These are phyloP conservation scores for Polyommatus icarus DNA, from an alignment of 2,888 invertebrate species.

Conservation along the genomic window DNA sequence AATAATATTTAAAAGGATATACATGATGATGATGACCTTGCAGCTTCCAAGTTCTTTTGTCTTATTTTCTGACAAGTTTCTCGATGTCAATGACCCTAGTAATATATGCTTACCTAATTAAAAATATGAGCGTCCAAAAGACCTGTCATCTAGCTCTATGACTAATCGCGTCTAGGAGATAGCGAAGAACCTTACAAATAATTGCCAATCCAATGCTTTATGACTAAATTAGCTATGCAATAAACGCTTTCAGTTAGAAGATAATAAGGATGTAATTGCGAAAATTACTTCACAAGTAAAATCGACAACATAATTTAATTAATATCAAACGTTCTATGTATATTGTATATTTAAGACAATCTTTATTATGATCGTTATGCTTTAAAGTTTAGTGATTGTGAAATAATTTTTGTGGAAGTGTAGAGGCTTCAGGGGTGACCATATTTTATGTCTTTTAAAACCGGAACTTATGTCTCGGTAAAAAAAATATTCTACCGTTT, in stretches of 20 bases:
- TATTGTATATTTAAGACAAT: conserved; percentile 37
- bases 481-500: neutral
- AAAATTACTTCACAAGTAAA: conserved; percentile 39
- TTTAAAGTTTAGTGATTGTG: conserved; percentile 31
- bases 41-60: neutral
- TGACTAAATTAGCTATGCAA: neutral
- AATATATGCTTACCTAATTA: neutral
- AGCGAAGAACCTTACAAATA: neutral
- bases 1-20: conserved; percentile 3
- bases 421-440: conserved; percentile 48
- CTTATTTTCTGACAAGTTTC: conserved; percentile 17
- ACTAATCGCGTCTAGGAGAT: neutral
- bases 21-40: neutral
- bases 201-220: neutral
- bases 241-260: neutral
- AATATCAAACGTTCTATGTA: conserved; percentile 43
- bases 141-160: neutral
- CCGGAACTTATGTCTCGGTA: neutral
- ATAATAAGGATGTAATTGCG: neutral
- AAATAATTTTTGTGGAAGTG: conserved; percentile 43
- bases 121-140: neutral
- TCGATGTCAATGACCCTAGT: neutral
- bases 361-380: conserved; percentile 43
- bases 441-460: conserved; percentile 30
- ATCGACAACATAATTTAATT: conserved; percentile 65